phyloP scores from a whole-genome alignment of 53 echinoderm and acorn worm species.

The Patiria pectinifera region DNA sequence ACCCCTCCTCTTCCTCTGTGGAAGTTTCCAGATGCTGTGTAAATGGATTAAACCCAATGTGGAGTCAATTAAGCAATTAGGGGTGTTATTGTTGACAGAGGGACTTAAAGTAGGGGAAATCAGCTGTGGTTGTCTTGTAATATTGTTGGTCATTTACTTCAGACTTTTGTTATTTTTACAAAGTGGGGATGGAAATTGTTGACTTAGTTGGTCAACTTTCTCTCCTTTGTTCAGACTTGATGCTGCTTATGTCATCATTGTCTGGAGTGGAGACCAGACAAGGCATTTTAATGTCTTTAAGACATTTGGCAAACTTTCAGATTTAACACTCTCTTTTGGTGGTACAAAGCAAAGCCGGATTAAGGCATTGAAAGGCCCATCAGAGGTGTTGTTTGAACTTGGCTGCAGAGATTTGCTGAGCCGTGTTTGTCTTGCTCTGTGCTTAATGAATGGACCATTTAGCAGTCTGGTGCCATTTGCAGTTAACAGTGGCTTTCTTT shows the following conservation, averaged over 20 bases:
- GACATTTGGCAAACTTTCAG: background rate
- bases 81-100: conserved; percentile 34
- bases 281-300: background rate
- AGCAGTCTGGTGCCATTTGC: background rate
- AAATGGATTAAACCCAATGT: background rate
- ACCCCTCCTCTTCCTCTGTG: conserved; percentile 1
- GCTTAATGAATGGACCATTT: background rate
- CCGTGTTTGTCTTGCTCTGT: background rate
- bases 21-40: conserved; percentile 1
- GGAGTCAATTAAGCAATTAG: conserved; percentile 43
- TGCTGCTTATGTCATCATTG: background rate
- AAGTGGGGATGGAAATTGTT: background rate
- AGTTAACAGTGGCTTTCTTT: background rate
- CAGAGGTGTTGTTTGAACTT: conserved; percentile 37
- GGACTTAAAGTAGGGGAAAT: background rate
- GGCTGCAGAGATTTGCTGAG: background rate
- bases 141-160: background rate
- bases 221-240: too few relatives aligned
- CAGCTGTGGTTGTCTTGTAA: background rate
- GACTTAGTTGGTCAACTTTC: background rate
- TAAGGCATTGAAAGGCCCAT: background rate
- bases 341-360: background rate
- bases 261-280: background rate
- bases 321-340: background rate
- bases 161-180: background rate